Percentiles rank a stretch among this genome's conserved stretches.
Conservation (phyloP, 35 echinoderm and acorn worm genomes). For the Lytechinus variegatus region DNA sequence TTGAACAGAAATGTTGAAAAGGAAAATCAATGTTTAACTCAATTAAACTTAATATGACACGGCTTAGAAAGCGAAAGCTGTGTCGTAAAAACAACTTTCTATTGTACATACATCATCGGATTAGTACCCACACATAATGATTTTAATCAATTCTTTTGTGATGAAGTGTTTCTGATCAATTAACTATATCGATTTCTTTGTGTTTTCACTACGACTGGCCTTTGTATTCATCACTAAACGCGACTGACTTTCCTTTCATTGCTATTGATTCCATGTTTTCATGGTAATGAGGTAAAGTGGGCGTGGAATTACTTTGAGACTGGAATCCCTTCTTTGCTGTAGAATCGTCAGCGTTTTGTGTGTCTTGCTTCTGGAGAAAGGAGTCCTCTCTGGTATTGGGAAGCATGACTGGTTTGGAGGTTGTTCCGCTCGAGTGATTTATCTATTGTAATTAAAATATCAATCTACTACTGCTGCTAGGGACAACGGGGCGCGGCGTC, state of each 20-base stretch:
- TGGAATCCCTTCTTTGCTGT: neutral
- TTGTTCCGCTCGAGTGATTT: neutral
- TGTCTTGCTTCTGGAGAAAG: neutral
- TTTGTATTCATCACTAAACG: neutral
- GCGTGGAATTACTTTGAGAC: conserved; percentile 30
- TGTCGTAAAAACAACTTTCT: neutral
- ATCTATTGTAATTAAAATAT: neutral
- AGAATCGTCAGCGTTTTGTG: neutral
- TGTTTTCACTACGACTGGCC: neutral
- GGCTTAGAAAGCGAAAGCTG: neutral
- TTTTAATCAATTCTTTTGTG: neutral
- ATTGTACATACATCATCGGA: neutral
- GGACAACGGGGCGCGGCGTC: conserved; percentile 14
- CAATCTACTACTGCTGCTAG: neutral
- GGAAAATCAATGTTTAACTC: neutral
- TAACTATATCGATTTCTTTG: neutral
- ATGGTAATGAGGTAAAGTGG: neutral
- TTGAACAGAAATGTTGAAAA: neutral
- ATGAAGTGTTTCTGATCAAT: conserved; percentile 22
- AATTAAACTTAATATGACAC: neutral
- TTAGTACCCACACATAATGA: neutral
- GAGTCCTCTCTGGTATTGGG: neutral
- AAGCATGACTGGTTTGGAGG: neutral
- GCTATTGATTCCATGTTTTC: conserved; percentile 7
- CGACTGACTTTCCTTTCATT: conserved; percentile 5